Conservation (phyloP, 1,140 invertebrate species). For the Spodoptera litura region DNA sequence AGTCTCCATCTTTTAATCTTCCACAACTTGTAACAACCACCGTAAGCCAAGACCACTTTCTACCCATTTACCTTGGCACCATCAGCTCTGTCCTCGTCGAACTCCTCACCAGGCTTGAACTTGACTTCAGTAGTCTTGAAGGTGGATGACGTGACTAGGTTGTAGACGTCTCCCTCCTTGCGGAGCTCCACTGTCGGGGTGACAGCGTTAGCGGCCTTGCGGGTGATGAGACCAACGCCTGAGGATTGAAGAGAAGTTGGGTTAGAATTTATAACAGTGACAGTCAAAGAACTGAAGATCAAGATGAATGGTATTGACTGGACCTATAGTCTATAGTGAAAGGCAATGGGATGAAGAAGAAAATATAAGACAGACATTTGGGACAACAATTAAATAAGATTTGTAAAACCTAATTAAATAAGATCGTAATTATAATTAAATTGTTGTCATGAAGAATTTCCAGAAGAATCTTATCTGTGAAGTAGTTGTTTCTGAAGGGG, state of each 20-base stretch:
- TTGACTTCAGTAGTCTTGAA: slow-evolving; percentile 93
- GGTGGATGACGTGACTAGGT: slow-evolving; percentile 91
- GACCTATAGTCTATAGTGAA: no score
- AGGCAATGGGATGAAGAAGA: no score
- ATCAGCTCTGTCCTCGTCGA: slow-evolving; percentile 94
- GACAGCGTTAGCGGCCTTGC: slow-evolving; percentile 90
- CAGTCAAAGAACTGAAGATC: background rate
- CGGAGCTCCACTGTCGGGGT: slow-evolving; percentile 91
- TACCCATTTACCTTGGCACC: slow-evolving; percentile 89
- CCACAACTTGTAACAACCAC: no score
- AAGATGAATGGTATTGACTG: background rate
- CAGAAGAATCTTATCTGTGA: no score
- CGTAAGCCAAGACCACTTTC: no score
- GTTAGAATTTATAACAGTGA: background rate
- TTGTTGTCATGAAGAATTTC: no score
- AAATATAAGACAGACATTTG: no score
- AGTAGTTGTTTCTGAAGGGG: no score
- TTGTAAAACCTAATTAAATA: no score
- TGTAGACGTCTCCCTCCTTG: slow-evolving; percentile 88
- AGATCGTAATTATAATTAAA: no score
- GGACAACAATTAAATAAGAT: no score
- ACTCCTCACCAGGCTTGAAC: slow-evolving; percentile 93
- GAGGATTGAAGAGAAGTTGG: slow-evolving; percentile 55
- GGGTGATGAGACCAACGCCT: slow-evolving; percentile 92
- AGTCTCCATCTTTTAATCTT: no score